phyloP scores from a whole-genome alignment of 2,113 vertebrate genomes.

The Hippoglossus stenolepis region DNA sequence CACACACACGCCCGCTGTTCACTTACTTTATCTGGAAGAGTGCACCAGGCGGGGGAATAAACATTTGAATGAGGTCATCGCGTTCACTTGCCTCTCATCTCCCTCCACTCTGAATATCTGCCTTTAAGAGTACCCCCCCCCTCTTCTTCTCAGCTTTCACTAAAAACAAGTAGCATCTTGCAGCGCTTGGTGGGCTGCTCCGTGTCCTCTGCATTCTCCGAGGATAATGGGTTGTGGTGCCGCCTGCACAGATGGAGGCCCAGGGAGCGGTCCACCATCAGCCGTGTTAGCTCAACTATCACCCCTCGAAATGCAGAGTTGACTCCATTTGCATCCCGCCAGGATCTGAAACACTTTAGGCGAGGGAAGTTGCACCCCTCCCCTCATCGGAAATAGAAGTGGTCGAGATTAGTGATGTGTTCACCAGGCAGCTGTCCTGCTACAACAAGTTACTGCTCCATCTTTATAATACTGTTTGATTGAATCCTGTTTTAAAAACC shows the following conservation, averaged over 20 bases:
- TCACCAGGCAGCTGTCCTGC: conserved; percentile 24
- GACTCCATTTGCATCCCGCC: conserved; percentile 57
- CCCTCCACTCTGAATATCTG: conserved; percentile 9
- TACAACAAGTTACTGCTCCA: background rate
- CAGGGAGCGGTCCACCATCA: conserved; percentile 39
- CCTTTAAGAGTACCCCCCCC: conserved; percentile 1
- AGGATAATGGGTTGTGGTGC: conserved; percentile 38
- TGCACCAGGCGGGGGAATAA: conserved; percentile 1
- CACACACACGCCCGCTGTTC: background rate
- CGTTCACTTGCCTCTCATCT: conserved; percentile 16
- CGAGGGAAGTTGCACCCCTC: background rate
- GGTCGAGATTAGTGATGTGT: conserved; percentile 39
- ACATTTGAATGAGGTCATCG: conserved; percentile 25
- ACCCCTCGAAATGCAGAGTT: conserved; percentile 29
- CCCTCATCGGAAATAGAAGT: conserved; percentile 12
- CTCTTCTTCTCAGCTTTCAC: conserved; percentile 2
- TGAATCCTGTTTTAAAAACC: conserved; percentile 12
- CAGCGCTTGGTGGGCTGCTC: conserved; percentile 2
- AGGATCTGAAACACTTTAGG: conserved; percentile 36
- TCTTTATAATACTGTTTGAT: conserved; percentile 7
- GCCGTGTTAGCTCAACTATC: conserved; percentile 7
- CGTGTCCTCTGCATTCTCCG: conserved; percentile 16
- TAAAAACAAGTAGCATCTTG: conserved; percentile 17
- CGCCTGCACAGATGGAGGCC: conserved; percentile 56
- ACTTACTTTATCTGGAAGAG: background rate